phyloP scores from a whole-genome alignment of 2,888 invertebrate genomes.

The Xiphydria camelus region DNA sequence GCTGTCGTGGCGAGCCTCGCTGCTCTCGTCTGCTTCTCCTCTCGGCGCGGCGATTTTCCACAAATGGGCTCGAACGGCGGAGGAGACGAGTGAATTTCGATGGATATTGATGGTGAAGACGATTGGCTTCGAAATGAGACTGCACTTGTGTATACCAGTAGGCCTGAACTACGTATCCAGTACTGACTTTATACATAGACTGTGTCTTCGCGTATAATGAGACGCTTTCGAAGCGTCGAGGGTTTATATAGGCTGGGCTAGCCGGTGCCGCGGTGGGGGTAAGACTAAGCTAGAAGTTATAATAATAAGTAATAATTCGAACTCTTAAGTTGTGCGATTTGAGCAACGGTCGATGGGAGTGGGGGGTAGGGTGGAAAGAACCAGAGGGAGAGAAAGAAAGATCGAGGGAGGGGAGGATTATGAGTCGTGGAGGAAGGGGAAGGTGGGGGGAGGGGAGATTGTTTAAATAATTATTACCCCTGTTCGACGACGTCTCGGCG shows the following conservation, averaged over 20 bases:
- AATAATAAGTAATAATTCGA: slow-evolving; percentile 41
- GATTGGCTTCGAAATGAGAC: background rate
- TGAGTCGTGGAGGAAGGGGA: slow-evolving; percentile 7
- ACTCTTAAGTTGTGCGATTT: slow-evolving; percentile 36
- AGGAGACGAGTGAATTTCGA: too few species aligned
- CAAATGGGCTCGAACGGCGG: too few species aligned
- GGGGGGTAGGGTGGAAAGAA: too few species aligned
- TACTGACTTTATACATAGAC: slow-evolving; percentile 48
- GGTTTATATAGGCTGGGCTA: slow-evolving; percentile 54
- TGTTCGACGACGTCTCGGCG: background rate
- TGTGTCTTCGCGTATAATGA: slow-evolving; percentile 51
- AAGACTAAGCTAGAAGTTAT: slow-evolving; percentile 42
- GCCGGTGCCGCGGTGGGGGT: slow-evolving; percentile 36
- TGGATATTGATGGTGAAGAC: background rate
- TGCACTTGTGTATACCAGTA: background rate
- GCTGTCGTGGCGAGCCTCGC: too few species aligned
- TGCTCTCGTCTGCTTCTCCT: too few species aligned
- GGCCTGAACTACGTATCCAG: too few species aligned
- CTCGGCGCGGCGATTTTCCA: too few species aligned
- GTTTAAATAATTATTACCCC: too few species aligned
- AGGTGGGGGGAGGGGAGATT: background rate
- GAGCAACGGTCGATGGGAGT: too few species aligned
- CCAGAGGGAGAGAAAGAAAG: too few species aligned
- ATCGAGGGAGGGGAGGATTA: slow-evolving; percentile 16
- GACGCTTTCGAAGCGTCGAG: slow-evolving; percentile 47